phyloP scores from a whole-genome alignment of 2,113 vertebrate genomes.

The Leptodactylus fuscus region DNA sequence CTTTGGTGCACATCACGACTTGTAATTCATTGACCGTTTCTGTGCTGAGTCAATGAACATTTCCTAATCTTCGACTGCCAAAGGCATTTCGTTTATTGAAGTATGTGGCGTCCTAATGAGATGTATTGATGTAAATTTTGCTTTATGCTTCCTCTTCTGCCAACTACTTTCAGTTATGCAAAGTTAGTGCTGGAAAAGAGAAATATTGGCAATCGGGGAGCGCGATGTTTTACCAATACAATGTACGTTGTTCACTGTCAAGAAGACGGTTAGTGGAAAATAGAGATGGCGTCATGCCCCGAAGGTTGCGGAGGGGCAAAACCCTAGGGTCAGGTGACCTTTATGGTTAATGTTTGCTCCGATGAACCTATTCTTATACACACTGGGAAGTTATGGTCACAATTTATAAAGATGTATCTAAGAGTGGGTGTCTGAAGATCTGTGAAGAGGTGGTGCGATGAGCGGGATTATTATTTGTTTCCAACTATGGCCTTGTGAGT shows the following conservation, averaged over 20 bases:
- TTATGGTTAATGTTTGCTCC: too few species aligned
- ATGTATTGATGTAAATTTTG: neutral
- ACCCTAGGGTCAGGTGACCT: too few species aligned
- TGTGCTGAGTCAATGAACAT: neutral
- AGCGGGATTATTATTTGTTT: too few species aligned
- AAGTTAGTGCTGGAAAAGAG: neutral
- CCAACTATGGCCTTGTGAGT: too few species aligned
- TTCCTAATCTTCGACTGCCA: neutral
- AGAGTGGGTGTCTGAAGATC: too few species aligned
- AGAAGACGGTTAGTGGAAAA: neutral
- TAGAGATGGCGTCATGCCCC: too few species aligned
- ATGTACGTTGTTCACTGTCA: neutral
- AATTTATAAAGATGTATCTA: too few species aligned
- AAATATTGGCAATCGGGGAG: neutral
- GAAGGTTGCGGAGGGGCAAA: too few species aligned
- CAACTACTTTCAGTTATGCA: neutral
- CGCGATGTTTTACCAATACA: neutral
- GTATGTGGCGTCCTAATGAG: neutral
- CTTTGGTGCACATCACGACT: neutral
- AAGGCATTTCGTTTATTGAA: neutral
- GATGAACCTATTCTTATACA: too few species aligned
- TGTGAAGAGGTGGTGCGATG: too few species aligned
- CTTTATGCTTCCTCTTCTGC: neutral
- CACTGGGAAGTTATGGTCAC: too few species aligned
- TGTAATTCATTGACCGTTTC: slow-evolving; percentile 23